Evolutionary conservation across 92 coral and sea anemone genomes (phyloP), one percentile per base, ranked within the genome.

Genomic region (Parazoanthus atlanticus): DNA sequence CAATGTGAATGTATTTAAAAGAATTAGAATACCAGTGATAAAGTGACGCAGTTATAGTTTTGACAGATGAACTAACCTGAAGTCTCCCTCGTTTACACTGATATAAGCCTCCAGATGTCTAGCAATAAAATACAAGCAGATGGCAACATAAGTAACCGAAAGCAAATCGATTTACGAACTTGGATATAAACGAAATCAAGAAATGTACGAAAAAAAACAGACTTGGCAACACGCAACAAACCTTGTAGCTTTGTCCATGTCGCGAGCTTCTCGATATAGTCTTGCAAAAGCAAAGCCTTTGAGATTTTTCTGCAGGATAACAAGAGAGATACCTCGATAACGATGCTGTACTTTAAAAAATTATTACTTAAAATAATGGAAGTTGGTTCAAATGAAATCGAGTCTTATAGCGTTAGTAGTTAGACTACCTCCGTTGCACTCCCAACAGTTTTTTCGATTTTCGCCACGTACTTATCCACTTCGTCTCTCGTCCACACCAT

Each of bases 261-360:
- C 98, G 25, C 92, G 88, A 21, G 96, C 99, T 85, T 95, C 96
- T 74, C 93, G 92, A 85, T 92, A 97, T 72, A 97, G 90, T 76
- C 91, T 93, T n/a, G 99, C 98, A 85, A 97, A 95, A 28, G 97
- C 95, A 81, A 94, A 93, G 13, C 99, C 96, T 79, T 97, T 97
- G 46, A 94, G 90, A 79, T 94, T 94, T 90, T 90, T 93, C 99
- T 97, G 91, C 30, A 90, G 85, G n/a, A n/a, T 26, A 79, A 43
- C 86, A 38, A 81, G 47, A 78, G 10, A 10, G 47, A 77, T 46
- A 8, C 16, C 8, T 11, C 64, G 6, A 41, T 70, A 1, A 29
- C 19, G 21, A 58, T n/a, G 41, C 23, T 73, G 34, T 17, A 71
- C 76, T 73, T 15, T 23, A 32, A 29, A 32, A 31, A 8, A 36